Conservation (phyloP, 2,113 vertebrate species). For the Aleadryas rufinucha region DNA sequence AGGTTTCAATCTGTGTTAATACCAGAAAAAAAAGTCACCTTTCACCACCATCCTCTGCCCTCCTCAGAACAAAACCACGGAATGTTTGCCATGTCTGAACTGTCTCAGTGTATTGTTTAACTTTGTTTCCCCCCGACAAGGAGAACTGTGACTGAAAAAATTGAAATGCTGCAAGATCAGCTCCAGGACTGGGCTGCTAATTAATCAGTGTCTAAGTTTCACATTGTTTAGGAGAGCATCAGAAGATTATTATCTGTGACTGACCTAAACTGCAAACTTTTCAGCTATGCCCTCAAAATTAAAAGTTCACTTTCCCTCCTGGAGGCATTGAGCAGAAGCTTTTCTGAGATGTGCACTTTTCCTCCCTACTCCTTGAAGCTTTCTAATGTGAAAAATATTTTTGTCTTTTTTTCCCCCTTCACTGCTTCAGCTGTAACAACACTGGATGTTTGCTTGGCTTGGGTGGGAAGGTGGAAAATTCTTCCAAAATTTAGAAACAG, state of each 20-base stretch:
- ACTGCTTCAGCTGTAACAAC: constrained; percentile 51
- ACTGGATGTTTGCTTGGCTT: constrained; percentile 58
- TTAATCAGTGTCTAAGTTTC: neutral
- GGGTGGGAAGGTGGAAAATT: constrained; percentile 57
- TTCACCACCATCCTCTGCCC: neutral
- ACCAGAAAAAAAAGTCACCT: neutral
- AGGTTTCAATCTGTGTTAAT: neutral
- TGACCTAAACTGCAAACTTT: neutral
- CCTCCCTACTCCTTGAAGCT: neutral
- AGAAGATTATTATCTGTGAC: neutral
- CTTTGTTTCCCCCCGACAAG: neutral
- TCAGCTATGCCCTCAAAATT: neutral
- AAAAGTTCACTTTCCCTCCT: neutral
- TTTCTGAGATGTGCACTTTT: neutral
- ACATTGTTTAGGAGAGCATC: neutral
- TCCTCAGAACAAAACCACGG: neutral
- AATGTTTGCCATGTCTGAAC: neutral
- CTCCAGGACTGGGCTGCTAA: neutral
- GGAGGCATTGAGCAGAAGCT: neutral
- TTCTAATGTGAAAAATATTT: constrained; percentile 42
- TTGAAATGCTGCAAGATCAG: neutral
- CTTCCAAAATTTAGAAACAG: constrained; percentile 52
- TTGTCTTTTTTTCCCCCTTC: neutral
- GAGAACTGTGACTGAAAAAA: neutral
- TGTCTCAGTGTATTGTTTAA: neutral